These are phyloP conservation scores for Leuctra nigra DNA, from an alignment of 2,888 invertebrate genomes.

Conservation along the genomic window DNA sequence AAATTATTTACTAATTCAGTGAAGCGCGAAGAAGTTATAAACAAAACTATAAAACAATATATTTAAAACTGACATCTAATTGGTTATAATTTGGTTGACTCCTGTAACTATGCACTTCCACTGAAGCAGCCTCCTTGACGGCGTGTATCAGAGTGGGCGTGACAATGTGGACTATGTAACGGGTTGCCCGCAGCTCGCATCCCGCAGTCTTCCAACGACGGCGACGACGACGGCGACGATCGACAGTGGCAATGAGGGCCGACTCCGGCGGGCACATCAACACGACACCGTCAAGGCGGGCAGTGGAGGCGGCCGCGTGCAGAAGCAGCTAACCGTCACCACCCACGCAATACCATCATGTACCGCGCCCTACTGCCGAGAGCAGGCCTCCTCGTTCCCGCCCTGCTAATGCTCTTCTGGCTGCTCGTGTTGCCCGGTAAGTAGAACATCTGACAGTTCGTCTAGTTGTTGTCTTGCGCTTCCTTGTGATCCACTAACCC, in stretches of 20 bases:
- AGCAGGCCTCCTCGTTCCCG: conserved; percentile 25
- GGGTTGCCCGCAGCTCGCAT: no score
- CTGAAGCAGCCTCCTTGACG: no score
- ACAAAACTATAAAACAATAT: no score
- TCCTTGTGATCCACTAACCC: not conserved
- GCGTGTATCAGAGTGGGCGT: no score
- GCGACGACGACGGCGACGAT: conserved; percentile 1
- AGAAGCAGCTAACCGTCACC: conserved; percentile 26
- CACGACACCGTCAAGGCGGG: not conserved
- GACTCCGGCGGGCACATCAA: conserved; percentile 4
- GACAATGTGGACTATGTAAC: no score
- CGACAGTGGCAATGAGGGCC: conserved; percentile 11
- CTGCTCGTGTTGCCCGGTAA: conserved; percentile 29
- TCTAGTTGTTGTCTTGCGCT: not conserved
- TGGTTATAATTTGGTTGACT: no score
- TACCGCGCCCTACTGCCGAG: conserved; percentile 23
- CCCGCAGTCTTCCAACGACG: no score
- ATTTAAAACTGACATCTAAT: no score
- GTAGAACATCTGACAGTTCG: conserved; percentile 4
- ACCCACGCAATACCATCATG: conserved; percentile 13
- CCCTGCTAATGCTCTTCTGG: conserved; percentile 28
- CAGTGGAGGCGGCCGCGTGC: conserved; percentile 17
- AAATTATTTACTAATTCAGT: no score
- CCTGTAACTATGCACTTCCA: no score
- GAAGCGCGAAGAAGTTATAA: no score